Evolutionary conservation across 2,797 vertebrate genomes (phyloP), one percentile per base, ranked within the genome.

Genomic region (Semaprochilodus insignis): DNA sequence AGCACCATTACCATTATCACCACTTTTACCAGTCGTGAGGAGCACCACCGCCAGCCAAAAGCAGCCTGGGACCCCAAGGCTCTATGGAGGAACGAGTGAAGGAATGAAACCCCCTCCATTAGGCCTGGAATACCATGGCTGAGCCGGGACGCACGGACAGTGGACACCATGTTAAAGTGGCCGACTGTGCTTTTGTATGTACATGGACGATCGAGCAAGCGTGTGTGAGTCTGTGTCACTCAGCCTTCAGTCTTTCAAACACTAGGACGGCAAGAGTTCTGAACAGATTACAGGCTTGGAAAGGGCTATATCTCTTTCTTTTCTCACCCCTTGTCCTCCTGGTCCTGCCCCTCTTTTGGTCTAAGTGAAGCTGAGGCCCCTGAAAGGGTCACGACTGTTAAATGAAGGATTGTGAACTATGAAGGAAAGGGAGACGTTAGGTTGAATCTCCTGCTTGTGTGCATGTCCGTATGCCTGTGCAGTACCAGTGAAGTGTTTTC

Each of bases 1-100:
- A 99, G 91, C 98, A 99, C 87, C 98, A 99, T 89, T 98, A 99
- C 94, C 98, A 99, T 89, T 99, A 99, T 91, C 98, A 99, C 91
- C 98, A 99, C 93, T 98, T 99, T 89, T 99, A 99, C 93, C 97
- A 99, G 95, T 96, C 97, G 87, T 99, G 97, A 96, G 89, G 73
- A 55, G 54, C 27, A 3, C 11, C 21, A n/a, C 15, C 13, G 23
- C 16, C 15, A 19, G 51, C 70, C 25, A 2, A 8, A 52, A 27
- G 21, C 70, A 17, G 67, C 21, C 34, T 44, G 40, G 74, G 57
- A 63, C 34, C 71, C 55, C 16, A 17, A 88, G 83, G 65, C 66
- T 83, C 11, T 51, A 83, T 81, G 81, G 83, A 80, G 84, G 77
- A 87, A 6, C 17, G 65, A 40, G 31, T 48, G 25, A 81, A 77